These are phyloP conservation scores for Sphyrna mokarran DNA, from an alignment of 2,113 vertebrate genomes.

Conservation along the genomic window DNA sequence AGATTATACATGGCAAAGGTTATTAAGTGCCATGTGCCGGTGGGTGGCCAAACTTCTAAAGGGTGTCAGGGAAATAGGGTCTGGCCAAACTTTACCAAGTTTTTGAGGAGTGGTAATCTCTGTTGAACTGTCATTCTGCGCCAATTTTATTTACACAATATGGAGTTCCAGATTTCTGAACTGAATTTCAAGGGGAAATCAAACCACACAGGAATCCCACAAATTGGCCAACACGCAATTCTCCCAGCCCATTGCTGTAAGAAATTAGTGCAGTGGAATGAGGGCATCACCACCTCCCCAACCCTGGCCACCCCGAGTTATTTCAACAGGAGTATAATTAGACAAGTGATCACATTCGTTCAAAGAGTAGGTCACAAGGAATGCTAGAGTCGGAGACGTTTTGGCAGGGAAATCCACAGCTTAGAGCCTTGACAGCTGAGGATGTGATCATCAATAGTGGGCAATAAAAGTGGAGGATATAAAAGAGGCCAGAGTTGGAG, in stretches of 20 bases:
- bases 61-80: no score
- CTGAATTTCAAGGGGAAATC: no score
- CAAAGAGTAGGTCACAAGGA: not conserved
- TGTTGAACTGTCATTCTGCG: no score
- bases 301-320: no score
- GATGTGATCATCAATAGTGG: not conserved
- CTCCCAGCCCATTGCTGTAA: no score
- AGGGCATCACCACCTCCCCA: no score
- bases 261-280: no score
- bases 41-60: not conserved
- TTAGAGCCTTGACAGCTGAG: not conserved
- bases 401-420: not conserved
- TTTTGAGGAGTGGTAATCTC: no score
- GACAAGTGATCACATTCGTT: not conserved
- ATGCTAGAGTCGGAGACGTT: not conserved
- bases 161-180: no score
- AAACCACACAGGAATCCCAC: no score
- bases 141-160: no score
- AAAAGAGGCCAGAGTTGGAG: not conserved
- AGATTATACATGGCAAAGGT: not conserved
- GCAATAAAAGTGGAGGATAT: not conserved
- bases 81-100: not conserved
- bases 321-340: not conserved
- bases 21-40: not conserved
- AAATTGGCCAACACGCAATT: no score